Evolutionary conservation across 2,888 invertebrate genomes (phyloP), one percentile per base, ranked within the genome.

Genomic region (Chouioia cunea): DNA sequence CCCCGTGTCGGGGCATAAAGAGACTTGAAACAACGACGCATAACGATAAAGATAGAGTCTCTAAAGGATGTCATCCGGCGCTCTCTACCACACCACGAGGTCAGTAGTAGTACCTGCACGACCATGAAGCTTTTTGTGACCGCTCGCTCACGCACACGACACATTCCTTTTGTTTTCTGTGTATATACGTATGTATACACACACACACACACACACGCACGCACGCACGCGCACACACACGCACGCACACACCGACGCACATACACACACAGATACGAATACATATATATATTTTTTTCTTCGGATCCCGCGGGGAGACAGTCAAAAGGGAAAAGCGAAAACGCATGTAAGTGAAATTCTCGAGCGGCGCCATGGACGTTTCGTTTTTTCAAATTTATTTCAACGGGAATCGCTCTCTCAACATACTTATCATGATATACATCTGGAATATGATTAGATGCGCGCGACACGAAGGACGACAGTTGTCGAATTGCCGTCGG

Each of bases 11-110:
- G 76, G 76, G 80, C 79, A 80, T 83, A 85, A 84, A 83, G 81
- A 83, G 81, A 82, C 81, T 82, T 79, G 81, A 83, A 82, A 83
- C 83, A 83, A 84, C 82, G 80, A 79, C 79, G 80, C 81, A 82
- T 82, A 83, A 82, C 83, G 81, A 84, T 83, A 83, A 84, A 84
- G 83, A 84, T 83, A 82, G 81, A 80, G 79, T 47, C 47, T 72
- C 65, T 72, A 73, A 73, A 73, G 66, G 69, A 73, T 67, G 69
- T 69, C 70, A 65, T 71, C 64, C 68, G 65, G 67, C 46, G 4
- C 36, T 36, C 36, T 36, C 36, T 36, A 36, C 36, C 36, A n/a
- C n/a, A 36, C 36, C 36, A 36, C 36, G 36, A 36, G 36, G 36
- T 36, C 36, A 36, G 36, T 36, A 36, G 36, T 36, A 36, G 36